Evolutionary conservation across 1,140 invertebrate species (phyloP), one percentile per base, ranked within the genome.

Genomic region (Pomacea maculata): DNA sequence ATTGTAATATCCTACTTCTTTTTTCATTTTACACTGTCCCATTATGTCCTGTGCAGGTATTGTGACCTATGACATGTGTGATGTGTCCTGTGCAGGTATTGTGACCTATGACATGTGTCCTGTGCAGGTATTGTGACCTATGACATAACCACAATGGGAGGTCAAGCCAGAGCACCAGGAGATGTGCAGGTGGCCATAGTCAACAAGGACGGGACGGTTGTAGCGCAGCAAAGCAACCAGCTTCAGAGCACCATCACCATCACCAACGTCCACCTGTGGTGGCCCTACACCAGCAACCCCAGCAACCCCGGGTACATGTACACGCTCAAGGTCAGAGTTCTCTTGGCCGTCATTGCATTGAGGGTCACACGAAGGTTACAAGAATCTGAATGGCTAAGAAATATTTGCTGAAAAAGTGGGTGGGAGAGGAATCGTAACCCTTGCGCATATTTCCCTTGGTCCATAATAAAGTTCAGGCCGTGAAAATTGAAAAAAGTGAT

Each of bases 261-360:
- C 45, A 92, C 92, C 8, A 93, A 95, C 85, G 95, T 95, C 0
- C 94, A 95, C 77, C 93, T 97, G 11, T 99, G 97, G 97, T 99
- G 97, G 97, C 96, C 97, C 0, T 96, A 95, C 90, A 93, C 96
- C 25, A 98, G 98, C 96, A 92, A 81, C 55, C 73, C 94, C 86
- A 90, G 93, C 0, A 90, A 94, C 9, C 95, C 95, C 19, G 97
- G 95, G 19, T 98, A 98, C 87, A 90, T 96, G 29, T 97, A 97
- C 86, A 95, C 94, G 19, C 89, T 97, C 34, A 94, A 96, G 93
- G 95, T 97, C 91, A 82, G 81, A 15, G 34, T 6, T 45, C 34
- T 45, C 34, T 45, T 45, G 34, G 6, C 34, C 34, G 34, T 6
- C 34, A 45, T 45, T 45, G 34, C 34, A 45, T 45, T 45, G 34